Evolutionary conservation across 2,113 vertebrate species (phyloP).

Genomic region (Sylvietta virens): DNA sequence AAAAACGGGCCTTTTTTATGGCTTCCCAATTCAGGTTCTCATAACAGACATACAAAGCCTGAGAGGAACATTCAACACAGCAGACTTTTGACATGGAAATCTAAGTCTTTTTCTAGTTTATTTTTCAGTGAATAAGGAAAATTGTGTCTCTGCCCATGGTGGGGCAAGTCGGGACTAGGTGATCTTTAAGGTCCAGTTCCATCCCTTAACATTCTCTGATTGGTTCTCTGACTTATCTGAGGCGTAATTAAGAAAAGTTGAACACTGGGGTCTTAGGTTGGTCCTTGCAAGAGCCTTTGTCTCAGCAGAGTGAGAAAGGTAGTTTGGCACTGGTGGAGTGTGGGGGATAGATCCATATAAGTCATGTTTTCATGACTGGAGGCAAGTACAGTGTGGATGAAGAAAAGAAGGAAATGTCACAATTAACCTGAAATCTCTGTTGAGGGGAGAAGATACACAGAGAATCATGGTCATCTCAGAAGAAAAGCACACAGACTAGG

Average conservation of each 20-base stretch:
- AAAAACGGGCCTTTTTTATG: not conserved
- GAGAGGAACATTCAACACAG: not conserved
- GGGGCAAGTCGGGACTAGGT: too few species aligned
- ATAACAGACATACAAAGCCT: not conserved
- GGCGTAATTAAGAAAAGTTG: not conserved
- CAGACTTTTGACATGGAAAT: not conserved
- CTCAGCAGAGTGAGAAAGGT: not conserved
- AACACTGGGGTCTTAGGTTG: not conserved
- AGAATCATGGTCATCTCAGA: not conserved
- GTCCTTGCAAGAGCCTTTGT: not conserved
- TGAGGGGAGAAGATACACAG: not conserved
- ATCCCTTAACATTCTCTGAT: not conserved
- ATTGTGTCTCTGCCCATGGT: rapidly evolving
- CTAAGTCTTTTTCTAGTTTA: not conserved
- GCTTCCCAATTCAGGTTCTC: not conserved
- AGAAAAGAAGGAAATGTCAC: not conserved
- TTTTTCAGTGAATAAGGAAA: not conserved
- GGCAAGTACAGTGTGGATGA: rapidly evolving
- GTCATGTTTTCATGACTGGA: not conserved
- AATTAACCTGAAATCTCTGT: not conserved
- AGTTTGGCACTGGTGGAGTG: not conserved
- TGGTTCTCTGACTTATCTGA: not conserved
- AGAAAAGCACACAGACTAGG: not conserved
- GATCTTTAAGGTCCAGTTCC: not conserved
- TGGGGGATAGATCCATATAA: not conserved